Conservation (phyloP, 2,113 vertebrate species). For the Corythornis madagascariensis region DNA sequence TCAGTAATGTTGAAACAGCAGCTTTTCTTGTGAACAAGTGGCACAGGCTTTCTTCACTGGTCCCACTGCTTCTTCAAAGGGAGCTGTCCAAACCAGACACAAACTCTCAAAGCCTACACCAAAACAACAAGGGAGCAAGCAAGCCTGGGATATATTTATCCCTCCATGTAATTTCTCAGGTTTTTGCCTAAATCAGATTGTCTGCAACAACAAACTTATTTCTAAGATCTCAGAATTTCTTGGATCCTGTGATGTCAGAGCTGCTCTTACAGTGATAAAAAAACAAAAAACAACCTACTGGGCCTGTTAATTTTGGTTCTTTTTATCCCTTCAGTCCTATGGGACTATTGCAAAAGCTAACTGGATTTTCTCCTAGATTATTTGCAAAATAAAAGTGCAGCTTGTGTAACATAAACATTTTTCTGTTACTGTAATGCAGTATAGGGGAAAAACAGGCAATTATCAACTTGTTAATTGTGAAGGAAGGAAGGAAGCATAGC, state of each 20-base stretch:
- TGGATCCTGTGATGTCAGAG: neutral
- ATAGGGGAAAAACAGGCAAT: neutral
- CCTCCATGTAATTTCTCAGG: neutral
- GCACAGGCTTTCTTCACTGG: neutral
- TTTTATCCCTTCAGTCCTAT: neutral
- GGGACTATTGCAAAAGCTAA: neutral
- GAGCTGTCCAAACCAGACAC: neutral
- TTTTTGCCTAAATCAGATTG: neutral
- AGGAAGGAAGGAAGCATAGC: neutral
- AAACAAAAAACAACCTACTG: neutral
- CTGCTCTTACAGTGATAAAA: neutral
- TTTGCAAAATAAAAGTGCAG: neutral
- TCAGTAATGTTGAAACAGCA: neutral
- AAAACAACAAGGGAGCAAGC: neutral
- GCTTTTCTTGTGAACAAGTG: neutral
- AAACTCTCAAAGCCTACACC: neutral
- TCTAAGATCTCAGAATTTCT: neutral
- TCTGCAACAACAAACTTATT: neutral
- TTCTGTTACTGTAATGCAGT: neutral
- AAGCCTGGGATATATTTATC: neutral
- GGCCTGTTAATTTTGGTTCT: neutral
- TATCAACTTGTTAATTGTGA: neutral
- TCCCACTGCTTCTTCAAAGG: neutral
- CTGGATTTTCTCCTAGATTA: neutral
- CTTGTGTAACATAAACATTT: neutral